phyloP scores from a whole-genome alignment of 2,797 vertebrate species.

The Nannoperca australis region DNA sequence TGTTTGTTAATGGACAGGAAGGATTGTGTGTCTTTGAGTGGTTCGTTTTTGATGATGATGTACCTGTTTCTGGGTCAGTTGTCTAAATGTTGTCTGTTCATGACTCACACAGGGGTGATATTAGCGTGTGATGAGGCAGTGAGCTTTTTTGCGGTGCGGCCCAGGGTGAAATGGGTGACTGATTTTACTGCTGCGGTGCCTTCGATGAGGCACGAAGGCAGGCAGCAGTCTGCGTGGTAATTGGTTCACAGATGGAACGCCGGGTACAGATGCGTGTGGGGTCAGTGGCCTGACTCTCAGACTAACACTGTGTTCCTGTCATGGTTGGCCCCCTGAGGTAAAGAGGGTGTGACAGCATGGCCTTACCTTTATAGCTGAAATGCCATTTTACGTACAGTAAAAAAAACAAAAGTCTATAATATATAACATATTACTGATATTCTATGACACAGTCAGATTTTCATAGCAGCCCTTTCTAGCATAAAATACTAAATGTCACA shows the following conservation, averaged over 20 bases:
- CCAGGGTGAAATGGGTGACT: conserved; percentile 61
- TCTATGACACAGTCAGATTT: background rate
- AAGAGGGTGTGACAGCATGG: conserved; percentile 19
- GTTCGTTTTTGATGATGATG: conserved; percentile 30
- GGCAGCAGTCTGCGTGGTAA: conserved; percentile 51
- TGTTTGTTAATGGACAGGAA: conserved; percentile 16
- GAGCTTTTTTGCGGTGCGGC: conserved; percentile 33
- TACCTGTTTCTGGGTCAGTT: conserved; percentile 67
- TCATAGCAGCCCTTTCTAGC: background rate
- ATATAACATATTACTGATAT: background rate
- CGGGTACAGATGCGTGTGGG: conserved; percentile 44
- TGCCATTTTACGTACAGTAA: conserved; percentile 1
- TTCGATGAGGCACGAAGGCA: conserved; percentile 44
- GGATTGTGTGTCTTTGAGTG: conserved; percentile 7
- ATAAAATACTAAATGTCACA: conserved; percentile 16
- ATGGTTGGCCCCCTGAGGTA: conserved; percentile 26
- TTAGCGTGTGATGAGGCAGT: conserved; percentile 43
- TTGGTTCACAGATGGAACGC: conserved; percentile 66
- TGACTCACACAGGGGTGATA: conserved; percentile 61
- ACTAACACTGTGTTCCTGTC: conserved; percentile 36
- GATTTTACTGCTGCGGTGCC: conserved; percentile 66
- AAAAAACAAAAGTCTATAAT: background rate
- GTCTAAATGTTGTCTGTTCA: conserved; percentile 46
- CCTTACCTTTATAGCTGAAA: conserved; percentile 22
- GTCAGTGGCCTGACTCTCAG: conserved; percentile 55